phyloP scores from a whole-genome alignment of 1,140 invertebrate species.

The Ericerus pela region DNA sequence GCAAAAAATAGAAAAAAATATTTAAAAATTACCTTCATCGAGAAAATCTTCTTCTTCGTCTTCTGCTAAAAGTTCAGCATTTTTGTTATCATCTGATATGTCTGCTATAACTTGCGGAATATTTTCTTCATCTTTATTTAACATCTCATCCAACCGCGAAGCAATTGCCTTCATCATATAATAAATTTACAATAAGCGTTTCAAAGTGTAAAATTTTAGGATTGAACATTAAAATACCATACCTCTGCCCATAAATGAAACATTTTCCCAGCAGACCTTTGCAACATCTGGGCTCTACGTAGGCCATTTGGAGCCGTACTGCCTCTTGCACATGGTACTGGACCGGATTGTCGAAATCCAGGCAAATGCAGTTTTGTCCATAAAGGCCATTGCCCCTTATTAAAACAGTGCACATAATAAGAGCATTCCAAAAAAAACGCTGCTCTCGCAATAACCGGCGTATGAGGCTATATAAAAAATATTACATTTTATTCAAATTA shows the following conservation, averaged over 20 bases:
- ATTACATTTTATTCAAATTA: background rate
- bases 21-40: constrained; percentile 85
- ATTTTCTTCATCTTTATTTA: constrained; percentile 56
- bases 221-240: background rate
- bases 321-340: constrained; percentile 23
- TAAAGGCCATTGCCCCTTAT: constrained; percentile 90
- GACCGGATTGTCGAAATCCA: constrained; percentile 57
- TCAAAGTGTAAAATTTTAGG: background rate
- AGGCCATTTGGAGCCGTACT: constrained; percentile 37
- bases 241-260: constrained; percentile 97
- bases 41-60: constrained; percentile 97
- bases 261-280: constrained; percentile 82
- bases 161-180: constrained; percentile 52
- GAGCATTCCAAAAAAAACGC: constrained; percentile 85
- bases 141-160: constrained; percentile 66
- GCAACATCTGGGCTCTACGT: constrained; percentile 60
- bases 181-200: too few species aligned
- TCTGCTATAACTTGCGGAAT: constrained; percentile 49
- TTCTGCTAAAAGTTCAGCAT: constrained; percentile 67
- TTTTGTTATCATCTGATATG: constrained; percentile 64
- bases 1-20: too few species aligned
- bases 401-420: constrained; percentile 92
- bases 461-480: constrained; percentile 59
- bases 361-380: constrained; percentile 85
- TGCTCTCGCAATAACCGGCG: constrained; percentile 80